A percentile compares a stretch with the other conserved stretches of the same genome.
These are phyloP conservation scores for Rallus limicola DNA, from an alignment of 2,113 vertebrate species.

Conservation along the genomic window DNA sequence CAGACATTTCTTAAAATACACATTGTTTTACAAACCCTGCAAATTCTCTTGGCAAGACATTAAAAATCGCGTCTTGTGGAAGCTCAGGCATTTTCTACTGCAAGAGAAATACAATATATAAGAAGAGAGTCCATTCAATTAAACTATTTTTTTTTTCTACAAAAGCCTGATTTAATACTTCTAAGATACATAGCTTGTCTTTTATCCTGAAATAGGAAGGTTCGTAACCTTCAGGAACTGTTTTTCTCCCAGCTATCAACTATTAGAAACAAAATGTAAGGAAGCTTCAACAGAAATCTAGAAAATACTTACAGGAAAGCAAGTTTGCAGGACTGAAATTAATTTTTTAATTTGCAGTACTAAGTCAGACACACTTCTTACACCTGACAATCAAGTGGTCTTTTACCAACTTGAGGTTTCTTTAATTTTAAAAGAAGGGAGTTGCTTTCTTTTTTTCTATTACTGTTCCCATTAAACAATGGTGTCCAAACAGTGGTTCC, in stretches of 20 bases:
- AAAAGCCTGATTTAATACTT: not conserved
- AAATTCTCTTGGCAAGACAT: not conserved
- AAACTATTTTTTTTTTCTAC: not conserved
- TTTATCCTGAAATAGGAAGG: not conserved
- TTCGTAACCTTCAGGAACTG: not conserved
- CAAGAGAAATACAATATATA: not conserved
- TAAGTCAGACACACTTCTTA: not conserved
- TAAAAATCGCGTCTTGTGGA: not conserved
- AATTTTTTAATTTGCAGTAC: not conserved
- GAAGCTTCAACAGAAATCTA: not conserved
- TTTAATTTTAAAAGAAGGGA: not conserved
- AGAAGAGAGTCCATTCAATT: not conserved
- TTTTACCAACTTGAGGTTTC: not conserved
- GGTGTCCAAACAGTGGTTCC: not conserved
- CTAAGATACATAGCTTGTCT: not conserved
- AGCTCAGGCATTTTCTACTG: not conserved
- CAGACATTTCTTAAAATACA: not conserved
- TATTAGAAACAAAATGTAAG: not conserved
- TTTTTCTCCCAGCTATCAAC: not conserved
- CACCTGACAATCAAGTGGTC: not conserved
- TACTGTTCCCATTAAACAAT: not conserved
- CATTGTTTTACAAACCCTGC: not conserved
- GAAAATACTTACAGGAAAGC: not conserved
- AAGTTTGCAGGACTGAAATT: not conserved
- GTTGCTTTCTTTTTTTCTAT: not conserved